Conservation (phyloP, 2,113 vertebrate species). For the Chinchilla lanigera region DNA sequence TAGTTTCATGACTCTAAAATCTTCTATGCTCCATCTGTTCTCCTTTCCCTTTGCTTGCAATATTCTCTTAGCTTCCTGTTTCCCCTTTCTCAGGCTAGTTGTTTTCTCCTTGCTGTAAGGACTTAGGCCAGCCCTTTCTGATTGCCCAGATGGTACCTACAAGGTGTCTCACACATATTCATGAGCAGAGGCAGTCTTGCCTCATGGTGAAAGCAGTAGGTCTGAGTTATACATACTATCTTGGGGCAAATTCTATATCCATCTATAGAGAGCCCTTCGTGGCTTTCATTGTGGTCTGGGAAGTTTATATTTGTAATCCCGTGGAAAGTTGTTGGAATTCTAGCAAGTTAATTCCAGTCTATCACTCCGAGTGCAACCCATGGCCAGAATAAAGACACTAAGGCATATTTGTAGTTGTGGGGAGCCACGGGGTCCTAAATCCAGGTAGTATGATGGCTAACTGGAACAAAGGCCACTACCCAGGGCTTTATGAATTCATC, state of each 20-base stretch:
- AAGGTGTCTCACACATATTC: neutral
- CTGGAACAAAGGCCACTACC: neutral
- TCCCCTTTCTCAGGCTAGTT: neutral
- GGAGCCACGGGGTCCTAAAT: neutral
- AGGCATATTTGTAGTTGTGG: neutral
- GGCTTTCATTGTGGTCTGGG: neutral
- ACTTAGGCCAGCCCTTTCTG: neutral
- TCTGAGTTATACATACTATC: neutral
- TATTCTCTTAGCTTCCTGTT: neutral
- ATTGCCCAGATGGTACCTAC: no score
- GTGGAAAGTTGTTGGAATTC: neutral
- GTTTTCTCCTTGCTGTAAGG: neutral
- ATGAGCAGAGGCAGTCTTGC: neutral
- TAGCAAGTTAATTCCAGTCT: neutral
- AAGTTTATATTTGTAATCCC: neutral
- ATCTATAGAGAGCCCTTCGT: neutral
- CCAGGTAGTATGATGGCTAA: neutral
- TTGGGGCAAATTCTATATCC: neutral
- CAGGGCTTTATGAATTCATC: neutral
- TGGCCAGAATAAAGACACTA: neutral
- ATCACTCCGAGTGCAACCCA: neutral
- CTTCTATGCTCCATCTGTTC: neutral
- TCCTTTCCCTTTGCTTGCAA: neutral
- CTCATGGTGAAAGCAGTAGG: neutral
- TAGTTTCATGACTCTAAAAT: neutral